These are phyloP conservation scores for Diploscapter pachys DNA, from an alignment of 1,140 invertebrate species.

Conservation along the genomic window DNA sequence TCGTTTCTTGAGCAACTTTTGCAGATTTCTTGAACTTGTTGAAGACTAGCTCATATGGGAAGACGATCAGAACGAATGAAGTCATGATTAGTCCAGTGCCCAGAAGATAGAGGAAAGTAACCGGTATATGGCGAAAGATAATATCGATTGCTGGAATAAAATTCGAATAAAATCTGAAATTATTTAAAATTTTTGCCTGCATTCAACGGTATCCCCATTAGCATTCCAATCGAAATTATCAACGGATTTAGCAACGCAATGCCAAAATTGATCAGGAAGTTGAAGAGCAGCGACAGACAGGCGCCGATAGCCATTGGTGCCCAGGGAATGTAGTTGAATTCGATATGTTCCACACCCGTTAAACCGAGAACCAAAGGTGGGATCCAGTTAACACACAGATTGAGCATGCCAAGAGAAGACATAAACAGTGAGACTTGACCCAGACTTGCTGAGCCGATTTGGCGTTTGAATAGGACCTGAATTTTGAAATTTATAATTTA, in stretches of 20 bases:
- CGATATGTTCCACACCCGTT: conserved; percentile 43
- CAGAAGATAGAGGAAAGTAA: conserved; percentile 42
- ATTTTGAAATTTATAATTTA: conserved; percentile 6
- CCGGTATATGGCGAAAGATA: conserved; percentile 40
- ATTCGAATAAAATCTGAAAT: not conserved
- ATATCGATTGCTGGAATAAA: conserved; percentile 48
- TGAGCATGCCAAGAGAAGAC: conserved; percentile 50
- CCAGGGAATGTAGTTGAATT: conserved; percentile 53
- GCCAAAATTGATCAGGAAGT: conserved; percentile 57
- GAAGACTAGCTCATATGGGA: conserved; percentile 22
- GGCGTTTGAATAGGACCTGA: conserved; percentile 44
- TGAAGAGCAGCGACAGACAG: conserved; percentile 52
- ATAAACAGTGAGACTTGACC: conserved; percentile 58
- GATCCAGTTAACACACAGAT: conserved; percentile 45
- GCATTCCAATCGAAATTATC: conserved; percentile 54
- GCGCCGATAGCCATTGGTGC: conserved; percentile 39
- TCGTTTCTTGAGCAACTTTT: too few relatives aligned
- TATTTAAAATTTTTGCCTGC: conserved; percentile 32
- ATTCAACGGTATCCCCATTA: conserved; percentile 51
- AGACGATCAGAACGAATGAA: conserved; percentile 49
- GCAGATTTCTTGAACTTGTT: too few relatives aligned
- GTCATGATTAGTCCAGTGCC: conserved; percentile 46
- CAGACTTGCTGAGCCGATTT: conserved; percentile 46
- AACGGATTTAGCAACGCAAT: conserved; percentile 52
- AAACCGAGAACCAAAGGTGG: conserved; percentile 43